Evolutionary conservation across 2,113 vertebrate genomes (phyloP), one percentile per base, ranked within the genome.

Genomic region (Cygnus buccinator): DNA sequence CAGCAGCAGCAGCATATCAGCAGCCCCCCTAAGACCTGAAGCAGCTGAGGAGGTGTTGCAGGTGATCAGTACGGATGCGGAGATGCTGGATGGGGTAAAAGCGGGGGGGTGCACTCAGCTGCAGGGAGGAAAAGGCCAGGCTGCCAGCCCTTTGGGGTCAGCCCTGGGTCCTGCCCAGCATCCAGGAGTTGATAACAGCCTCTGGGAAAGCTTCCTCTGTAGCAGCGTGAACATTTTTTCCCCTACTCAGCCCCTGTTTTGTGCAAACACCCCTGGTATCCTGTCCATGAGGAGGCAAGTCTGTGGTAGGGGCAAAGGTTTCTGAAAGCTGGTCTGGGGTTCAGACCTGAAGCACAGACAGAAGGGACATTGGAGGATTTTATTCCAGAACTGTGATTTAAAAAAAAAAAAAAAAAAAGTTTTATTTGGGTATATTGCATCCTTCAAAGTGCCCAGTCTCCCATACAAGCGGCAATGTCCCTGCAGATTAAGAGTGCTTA

Each of bases 251-350:
- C 7, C 54, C n/a, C 12, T 11, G 23, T 19, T 1, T 4, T 67
- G 48, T 33, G 23, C 37, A 63, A 37, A 7, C 2, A 7, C 6
- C 6, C 8, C 14, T 0, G 0, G 3, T 39, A 44, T 55, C 23
- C 23, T 52, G 50, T 52, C 50, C 50, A 8, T 15, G 35, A 83
- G 29, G 54, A 72, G 15, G 3, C 16, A 61, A 80, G 7, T 6
- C 37, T 37, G 26, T 2, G 8, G 23, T 50, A 75, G 52, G 44
- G 22, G 44, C 67, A n/a, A 16, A 70, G 48, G 31, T 46, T 23
- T 70, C 23, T 31, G n/a, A 16, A 17, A 57, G 21, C 25, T 61
- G 43, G 6, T 14, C 37, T 4, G 5, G 29, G 48, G 17, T 90
- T 93, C 83, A 46, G 31, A 31, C 3, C 41, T 6, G 35, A 59